Evolutionary conservation across 2,797 vertebrate genomes (phyloP).

Genomic region (Epinephelus malabaricus): DNA sequence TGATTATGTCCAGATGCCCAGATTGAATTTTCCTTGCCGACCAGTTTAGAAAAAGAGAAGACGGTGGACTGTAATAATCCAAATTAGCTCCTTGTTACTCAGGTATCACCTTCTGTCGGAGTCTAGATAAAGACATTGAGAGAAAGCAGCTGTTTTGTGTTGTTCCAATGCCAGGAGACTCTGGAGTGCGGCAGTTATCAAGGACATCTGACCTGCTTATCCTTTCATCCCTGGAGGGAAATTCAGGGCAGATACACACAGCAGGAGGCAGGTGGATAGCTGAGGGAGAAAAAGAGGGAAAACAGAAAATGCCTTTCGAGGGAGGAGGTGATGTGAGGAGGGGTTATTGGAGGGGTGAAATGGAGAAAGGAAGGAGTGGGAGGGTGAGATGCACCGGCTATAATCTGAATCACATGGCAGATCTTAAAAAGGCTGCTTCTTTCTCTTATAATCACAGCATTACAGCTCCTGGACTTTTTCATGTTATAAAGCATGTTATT

Average conservation of each 20-base stretch:
- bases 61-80: neutral
- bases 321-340: slow-evolving; percentile 56
- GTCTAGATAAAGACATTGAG: slow-evolving; percentile 40
- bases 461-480: slow-evolving; percentile 40
- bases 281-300: slow-evolving; percentile 46
- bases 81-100: slow-evolving; percentile 22
- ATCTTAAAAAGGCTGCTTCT: slow-evolving; percentile 73
- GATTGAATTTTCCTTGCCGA: neutral
- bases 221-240: slow-evolving; percentile 73
- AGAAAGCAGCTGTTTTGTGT: slow-evolving; percentile 62
- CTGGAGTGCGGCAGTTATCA: slow-evolving; percentile 61
- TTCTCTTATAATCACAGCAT: slow-evolving; percentile 67
- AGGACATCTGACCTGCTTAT: slow-evolving; percentile 74
- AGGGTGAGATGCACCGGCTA: slow-evolving; percentile 64
- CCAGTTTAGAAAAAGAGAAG: neutral
- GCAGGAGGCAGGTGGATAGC: slow-evolving; percentile 65
- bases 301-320: slow-evolving; percentile 63
- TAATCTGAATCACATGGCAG: slow-evolving; percentile 84
- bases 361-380: slow-evolving; percentile 66
- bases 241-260: slow-evolving; percentile 65
- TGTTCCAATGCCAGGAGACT: slow-evolving; percentile 47
- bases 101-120: slow-evolving; percentile 21
- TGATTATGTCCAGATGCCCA: slow-evolving; percentile 2
- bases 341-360: slow-evolving; percentile 62
- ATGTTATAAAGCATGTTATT: slow-evolving; percentile 32